phyloP scores from a whole-genome alignment of 53 echinoderm and acorn worm species.

The Holothuria leucospilota region DNA sequence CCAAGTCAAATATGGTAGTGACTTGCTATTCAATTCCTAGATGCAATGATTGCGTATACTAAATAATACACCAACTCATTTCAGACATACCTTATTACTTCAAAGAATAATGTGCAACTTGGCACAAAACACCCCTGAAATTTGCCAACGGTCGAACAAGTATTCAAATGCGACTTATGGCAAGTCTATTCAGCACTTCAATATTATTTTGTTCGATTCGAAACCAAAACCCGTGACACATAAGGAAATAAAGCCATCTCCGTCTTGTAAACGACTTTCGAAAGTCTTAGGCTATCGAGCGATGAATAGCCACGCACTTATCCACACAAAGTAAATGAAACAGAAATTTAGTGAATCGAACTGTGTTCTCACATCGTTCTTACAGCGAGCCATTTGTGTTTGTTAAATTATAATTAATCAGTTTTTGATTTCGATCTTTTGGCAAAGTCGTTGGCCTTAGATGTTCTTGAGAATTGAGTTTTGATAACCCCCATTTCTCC shows the following conservation, averaged over 20 bases:
- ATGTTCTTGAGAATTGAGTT: slow-evolving; percentile 39
- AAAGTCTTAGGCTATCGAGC: slow-evolving; percentile 30
- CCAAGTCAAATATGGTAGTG: no score
- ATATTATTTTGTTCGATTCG: slow-evolving; percentile 30
- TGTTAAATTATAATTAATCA: slow-evolving; percentile 45
- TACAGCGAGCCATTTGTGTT: slow-evolving; percentile 24
- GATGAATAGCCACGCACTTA: slow-evolving; percentile 28
- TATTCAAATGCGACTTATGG: neutral
- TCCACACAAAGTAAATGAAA: slow-evolving; percentile 31
- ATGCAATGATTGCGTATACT: no score
- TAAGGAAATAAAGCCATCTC: slow-evolving; percentile 38
- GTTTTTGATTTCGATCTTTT: slow-evolving; percentile 44
- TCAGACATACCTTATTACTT: no score
- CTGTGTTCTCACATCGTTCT: slow-evolving; percentile 32
- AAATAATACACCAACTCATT: no score
- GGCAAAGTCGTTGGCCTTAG: slow-evolving; percentile 43
- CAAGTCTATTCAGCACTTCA: slow-evolving; percentile 28
- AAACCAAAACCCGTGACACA: slow-evolving; percentile 46
- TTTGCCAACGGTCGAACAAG: no score
- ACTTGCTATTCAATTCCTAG: no score
- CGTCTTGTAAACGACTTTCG: slow-evolving; percentile 37
- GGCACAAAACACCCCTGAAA: no score
- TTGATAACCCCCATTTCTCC: slow-evolving; percentile 49
- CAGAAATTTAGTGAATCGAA: slow-evolving; percentile 25
- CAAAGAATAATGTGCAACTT: no score